These are phyloP conservation scores for Corythaixoides concolor DNA, from an alignment of 2,113 vertebrate species.

Conservation along the genomic window DNA sequence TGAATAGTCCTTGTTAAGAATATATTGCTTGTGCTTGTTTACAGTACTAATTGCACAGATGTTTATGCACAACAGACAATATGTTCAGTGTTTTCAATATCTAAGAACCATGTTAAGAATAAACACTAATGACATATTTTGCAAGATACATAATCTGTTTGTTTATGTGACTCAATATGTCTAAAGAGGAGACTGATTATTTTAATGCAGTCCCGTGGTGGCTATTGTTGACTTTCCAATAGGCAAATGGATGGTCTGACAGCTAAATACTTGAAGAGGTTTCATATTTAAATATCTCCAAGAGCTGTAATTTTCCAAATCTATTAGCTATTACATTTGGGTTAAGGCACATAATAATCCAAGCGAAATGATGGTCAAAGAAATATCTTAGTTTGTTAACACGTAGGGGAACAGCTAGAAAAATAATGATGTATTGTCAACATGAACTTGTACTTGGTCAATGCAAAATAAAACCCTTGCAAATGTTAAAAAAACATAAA, in stretches of 20 bases:
- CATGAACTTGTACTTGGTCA: conserved; percentile 14
- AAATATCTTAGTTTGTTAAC: conserved; percentile 55
- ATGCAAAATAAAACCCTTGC: conserved; percentile 30
- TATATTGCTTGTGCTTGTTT: background rate
- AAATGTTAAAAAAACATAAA: conserved; percentile 19
- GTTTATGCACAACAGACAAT: background rate
- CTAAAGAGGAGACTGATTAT: background rate
- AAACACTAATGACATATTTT: conserved; percentile 41
- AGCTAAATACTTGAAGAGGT: background rate
- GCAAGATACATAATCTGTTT: conserved; percentile 15
- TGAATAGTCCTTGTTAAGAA: background rate
- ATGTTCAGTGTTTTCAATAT: background rate
- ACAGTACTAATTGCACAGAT: conserved; percentile 17
- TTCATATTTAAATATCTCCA: background rate
- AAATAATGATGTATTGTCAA: conserved; percentile 58
- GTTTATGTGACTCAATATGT: conserved; percentile 8
- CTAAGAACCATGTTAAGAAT: conserved; percentile 16
- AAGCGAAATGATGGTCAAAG: conserved; percentile 10
- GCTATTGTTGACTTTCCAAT: conserved; percentile 14
- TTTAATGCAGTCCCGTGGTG: background rate
- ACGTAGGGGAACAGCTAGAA: conserved; percentile 29
- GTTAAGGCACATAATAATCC: conserved; percentile 32
- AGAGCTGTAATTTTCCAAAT: conserved; percentile 10
- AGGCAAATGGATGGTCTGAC: background rate
- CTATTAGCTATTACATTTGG: background rate